Conservation (phyloP, 2,797 vertebrate genomes). For the Lindbergichthys nudifrons region DNA sequence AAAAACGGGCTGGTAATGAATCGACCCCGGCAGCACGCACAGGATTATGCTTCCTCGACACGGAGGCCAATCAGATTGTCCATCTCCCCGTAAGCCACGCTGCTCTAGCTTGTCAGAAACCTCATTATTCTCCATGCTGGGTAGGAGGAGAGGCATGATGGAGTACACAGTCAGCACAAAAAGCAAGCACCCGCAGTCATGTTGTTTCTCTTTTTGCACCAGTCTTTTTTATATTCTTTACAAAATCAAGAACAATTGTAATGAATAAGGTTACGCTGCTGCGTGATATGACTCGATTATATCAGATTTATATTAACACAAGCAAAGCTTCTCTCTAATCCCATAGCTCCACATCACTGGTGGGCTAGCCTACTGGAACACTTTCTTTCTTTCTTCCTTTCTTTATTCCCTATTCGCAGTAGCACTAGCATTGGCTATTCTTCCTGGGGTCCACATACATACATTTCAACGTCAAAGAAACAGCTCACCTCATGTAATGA, state of each 20-base stretch:
- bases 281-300: constrained; percentile 38
- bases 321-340: constrained; percentile 1
- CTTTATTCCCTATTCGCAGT: no score
- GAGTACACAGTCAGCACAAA: constrained; percentile 60
- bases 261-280: constrained; percentile 44
- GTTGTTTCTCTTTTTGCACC: constrained; percentile 2
- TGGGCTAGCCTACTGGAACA: neutral
- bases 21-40: constrained; percentile 49
- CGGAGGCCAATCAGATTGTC: constrained; percentile 55
- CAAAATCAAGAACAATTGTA: constrained; percentile 48
- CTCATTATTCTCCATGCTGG: constrained; percentile 55
- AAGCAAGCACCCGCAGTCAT: constrained; percentile 32
- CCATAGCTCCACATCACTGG: neutral
- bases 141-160: constrained; percentile 21
- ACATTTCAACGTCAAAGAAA: no score
- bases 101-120: constrained; percentile 39
- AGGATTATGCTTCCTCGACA: constrained; percentile 43
- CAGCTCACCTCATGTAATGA: no score
- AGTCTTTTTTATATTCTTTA: constrained; percentile 34
- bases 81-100: constrained; percentile 44
- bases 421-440: no score
- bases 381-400: no score
- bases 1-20: constrained; percentile 57
- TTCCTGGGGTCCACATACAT: no score
- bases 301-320: constrained; percentile 36